These are phyloP conservation scores for Flabesymbios commensalis DNA, from an alignment of 2,888 invertebrate species.

Conservation along the genomic window DNA sequence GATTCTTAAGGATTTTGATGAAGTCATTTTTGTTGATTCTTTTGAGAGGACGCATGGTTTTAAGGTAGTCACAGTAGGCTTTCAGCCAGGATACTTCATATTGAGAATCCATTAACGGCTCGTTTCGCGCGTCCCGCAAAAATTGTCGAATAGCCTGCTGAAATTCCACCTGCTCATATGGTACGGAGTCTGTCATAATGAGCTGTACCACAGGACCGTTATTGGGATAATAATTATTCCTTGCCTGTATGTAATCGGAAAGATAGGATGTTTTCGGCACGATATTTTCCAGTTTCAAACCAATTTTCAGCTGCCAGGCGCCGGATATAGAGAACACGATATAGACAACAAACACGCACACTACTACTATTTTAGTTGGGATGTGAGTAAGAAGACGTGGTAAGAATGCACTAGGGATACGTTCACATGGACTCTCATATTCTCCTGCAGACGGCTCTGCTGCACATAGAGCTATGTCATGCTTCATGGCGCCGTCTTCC, in stretches of 20 bases:
- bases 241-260: constrained; percentile 27
- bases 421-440: constrained; percentile 40
- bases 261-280: constrained; percentile 42
- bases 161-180: constrained; percentile 15
- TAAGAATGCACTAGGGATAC: constrained; percentile 32
- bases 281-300: constrained; percentile 41
- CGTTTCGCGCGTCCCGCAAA: constrained; percentile 3
- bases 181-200: constrained; percentile 23
- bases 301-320: constrained; percentile 39
- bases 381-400: constrained; percentile 32
- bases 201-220: constrained; percentile 33
- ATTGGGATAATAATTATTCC: constrained; percentile 29
- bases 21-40: constrained; percentile 2
- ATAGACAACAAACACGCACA: constrained; percentile 39
- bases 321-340: constrained; percentile 42
- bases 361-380: constrained; percentile 32
- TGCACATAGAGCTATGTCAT: constrained; percentile 49
- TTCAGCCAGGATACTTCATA: constrained; percentile 24
- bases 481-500: background rate
- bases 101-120: background rate
- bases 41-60: background rate
- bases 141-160: constrained; percentile 1
- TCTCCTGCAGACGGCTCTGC: constrained; percentile 32
- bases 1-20: background rate
- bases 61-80: constrained; percentile 5